A percentile compares a stretch with the other conserved stretches of the same genome.
These are phyloP conservation scores for Chrysotoxum bicinctum DNA, from an alignment of 2,888 invertebrate species.

Conservation along the genomic window DNA sequence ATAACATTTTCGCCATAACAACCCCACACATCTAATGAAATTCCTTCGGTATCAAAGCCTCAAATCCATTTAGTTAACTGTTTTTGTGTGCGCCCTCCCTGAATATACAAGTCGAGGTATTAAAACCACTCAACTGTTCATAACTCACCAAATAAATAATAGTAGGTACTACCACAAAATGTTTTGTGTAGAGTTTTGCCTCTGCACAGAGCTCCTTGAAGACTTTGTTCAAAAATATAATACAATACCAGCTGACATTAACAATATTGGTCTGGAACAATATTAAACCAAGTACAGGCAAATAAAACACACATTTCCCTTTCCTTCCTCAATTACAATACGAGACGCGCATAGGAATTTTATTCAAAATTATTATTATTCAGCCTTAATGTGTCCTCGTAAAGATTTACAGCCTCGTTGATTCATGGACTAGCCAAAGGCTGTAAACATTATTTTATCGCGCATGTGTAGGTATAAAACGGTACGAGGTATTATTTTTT, in stretches of 20 bases:
- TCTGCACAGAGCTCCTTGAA: not conserved
- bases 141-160: slow-evolving; percentile 40
- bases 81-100: not conserved
- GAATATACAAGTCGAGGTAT: not conserved
- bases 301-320: slow-evolving; percentile 33
- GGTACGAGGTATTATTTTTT: slow-evolving; percentile 10
- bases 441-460: slow-evolving; percentile 50
- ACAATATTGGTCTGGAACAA: not conserved
- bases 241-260: not conserved
- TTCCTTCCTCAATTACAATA: slow-evolving; percentile 42
- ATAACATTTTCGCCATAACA: not conserved
- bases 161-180: slow-evolving; percentile 20
- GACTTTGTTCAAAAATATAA: not conserved
- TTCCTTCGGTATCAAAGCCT: not conserved
- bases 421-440: slow-evolving; percentile 10
- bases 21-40: slow-evolving; percentile 18
- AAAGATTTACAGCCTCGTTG: slow-evolving; percentile 43
- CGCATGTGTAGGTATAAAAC: not conserved
- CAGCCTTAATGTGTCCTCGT: slow-evolving; percentile 47
- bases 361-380: slow-evolving; percentile 49
- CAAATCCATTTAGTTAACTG: not conserved
- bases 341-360: slow-evolving; percentile 45
- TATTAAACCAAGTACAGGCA: slow-evolving; percentile 2
- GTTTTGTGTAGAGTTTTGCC: not conserved
- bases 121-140: slow-evolving; percentile 37